Conservation (phyloP, 2,888 invertebrate species). For the Lepidonotus clava region DNA sequence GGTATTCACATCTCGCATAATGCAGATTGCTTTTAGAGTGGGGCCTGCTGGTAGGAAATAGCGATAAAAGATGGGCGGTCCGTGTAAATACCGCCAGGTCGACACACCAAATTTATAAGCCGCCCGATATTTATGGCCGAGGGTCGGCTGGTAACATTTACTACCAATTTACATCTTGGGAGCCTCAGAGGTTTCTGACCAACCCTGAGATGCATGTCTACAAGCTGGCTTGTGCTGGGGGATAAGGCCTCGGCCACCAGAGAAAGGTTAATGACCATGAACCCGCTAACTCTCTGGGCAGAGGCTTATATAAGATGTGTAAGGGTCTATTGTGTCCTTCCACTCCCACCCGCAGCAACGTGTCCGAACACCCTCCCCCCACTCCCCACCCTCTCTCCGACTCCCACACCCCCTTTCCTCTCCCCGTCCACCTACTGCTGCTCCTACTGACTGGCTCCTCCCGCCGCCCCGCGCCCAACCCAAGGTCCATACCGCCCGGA, state of each 20-base stretch:
- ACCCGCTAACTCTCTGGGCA: not conserved
- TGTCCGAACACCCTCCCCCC: not conserved
- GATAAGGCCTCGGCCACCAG: not conserved
- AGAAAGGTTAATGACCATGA: not conserved
- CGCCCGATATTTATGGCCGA: constrained; percentile 18
- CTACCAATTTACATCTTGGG: constrained; percentile 11
- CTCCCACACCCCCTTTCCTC: not conserved
- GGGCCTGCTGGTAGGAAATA: not conserved
- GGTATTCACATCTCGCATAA: constrained; percentile 29
- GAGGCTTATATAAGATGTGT: not conserved
- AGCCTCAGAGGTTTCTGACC: constrained; percentile 24
- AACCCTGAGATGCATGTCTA: not conserved
- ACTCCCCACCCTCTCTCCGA: not conserved
- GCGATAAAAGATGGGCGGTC: not conserved
- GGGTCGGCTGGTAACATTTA: not conserved
- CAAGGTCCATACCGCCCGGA: not conserved
- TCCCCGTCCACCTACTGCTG: not conserved
- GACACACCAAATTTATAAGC: not conserved
- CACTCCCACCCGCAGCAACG: not conserved
- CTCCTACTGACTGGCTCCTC: not conserved
- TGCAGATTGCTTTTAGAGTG: constrained; percentile 28
- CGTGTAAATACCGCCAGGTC: not conserved
- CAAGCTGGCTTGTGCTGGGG: not conserved
- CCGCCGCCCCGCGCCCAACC: not conserved
- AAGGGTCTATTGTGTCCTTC: not conserved